These are phyloP conservation scores for Spisula subtruncata DNA, from an alignment of 2,888 invertebrate genomes.

Conservation along the genomic window DNA sequence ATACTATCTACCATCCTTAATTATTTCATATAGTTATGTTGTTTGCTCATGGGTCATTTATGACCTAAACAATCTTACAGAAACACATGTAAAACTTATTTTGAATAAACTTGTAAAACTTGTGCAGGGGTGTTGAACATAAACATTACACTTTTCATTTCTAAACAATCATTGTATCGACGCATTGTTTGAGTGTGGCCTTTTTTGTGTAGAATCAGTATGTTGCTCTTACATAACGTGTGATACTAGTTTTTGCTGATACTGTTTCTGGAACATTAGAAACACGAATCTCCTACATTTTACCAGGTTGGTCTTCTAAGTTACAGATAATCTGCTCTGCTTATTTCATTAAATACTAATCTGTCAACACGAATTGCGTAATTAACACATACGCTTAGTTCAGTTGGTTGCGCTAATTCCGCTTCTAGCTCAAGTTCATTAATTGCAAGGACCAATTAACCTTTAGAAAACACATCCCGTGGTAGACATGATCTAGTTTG, in stretches of 20 bases:
- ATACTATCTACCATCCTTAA: too few species aligned
- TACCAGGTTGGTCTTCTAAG: neutral
- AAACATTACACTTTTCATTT: too few species aligned
- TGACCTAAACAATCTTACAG: too few species aligned
- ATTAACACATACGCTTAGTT: conserved; percentile 16
- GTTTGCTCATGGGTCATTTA: too few species aligned
- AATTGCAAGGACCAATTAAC: neutral
- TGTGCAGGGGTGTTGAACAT: too few species aligned
- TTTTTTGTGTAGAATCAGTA: too few species aligned
- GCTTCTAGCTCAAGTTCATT: neutral
- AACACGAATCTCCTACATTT: neutral
- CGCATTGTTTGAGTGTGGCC: too few species aligned
- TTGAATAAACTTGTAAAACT: too few species aligned
- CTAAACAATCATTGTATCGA: too few species aligned
- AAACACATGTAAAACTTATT: too few species aligned
- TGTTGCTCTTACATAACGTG: too few species aligned
- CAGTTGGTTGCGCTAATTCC: neutral
- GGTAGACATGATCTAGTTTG: neutral
- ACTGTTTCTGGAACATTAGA: neutral
- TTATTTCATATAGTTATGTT: too few species aligned
- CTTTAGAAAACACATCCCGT: neutral
- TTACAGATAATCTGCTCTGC: neutral
- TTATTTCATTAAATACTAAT: conserved; percentile 11
- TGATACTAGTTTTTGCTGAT: neutral
- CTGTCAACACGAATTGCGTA: neutral